Evolutionary conservation across 1,140 invertebrate species (phyloP).

Genomic region (Phortica variegata): DNA sequence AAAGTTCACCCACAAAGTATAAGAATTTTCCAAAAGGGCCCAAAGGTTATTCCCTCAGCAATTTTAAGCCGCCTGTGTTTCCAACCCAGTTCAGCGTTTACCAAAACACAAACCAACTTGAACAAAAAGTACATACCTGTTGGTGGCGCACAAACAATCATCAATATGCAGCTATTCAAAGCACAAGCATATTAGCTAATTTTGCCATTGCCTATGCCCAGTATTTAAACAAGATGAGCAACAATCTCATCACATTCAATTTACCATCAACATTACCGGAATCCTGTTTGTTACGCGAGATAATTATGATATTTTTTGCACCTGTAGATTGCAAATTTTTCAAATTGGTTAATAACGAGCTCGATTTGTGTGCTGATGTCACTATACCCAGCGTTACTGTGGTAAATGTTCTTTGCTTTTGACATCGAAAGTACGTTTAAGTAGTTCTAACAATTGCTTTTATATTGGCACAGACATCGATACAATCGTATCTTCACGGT

Average conservation of each 20-base stretch:
- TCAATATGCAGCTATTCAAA: slow-evolving; percentile 6
- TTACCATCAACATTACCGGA: slow-evolving; percentile 35
- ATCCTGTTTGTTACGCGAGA: slow-evolving; percentile 37
- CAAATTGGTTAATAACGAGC: slow-evolving; percentile 7
- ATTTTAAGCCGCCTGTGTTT: not conserved
- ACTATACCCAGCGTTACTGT: slow-evolving; percentile 29
- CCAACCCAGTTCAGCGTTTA: slow-evolving; percentile 1
- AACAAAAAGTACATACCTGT: slow-evolving; percentile 21
- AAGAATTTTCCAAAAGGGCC: not conserved
- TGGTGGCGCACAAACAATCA: slow-evolving; percentile 33
- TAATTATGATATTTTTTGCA: slow-evolving; percentile 45
- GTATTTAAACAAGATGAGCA: slow-evolving; percentile 13
- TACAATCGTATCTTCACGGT: no score
- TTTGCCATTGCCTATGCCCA: slow-evolving; percentile 30
- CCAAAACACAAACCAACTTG: not conserved
- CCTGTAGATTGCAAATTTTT: slow-evolving; percentile 43
- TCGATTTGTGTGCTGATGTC: slow-evolving; percentile 31
- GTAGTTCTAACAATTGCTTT: no score
- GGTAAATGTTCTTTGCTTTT: slow-evolving; percentile 13
- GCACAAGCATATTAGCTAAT: slow-evolving; percentile 16
- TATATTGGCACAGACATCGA: no score
- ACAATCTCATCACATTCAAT: slow-evolving; percentile 8
- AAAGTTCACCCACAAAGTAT: slow-evolving; percentile 6
- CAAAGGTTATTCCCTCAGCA: slow-evolving; percentile 2
- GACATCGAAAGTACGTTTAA: no score